Conservation (phyloP, 1,140 invertebrate genomes). For the Sycophila sp. region DNA sequence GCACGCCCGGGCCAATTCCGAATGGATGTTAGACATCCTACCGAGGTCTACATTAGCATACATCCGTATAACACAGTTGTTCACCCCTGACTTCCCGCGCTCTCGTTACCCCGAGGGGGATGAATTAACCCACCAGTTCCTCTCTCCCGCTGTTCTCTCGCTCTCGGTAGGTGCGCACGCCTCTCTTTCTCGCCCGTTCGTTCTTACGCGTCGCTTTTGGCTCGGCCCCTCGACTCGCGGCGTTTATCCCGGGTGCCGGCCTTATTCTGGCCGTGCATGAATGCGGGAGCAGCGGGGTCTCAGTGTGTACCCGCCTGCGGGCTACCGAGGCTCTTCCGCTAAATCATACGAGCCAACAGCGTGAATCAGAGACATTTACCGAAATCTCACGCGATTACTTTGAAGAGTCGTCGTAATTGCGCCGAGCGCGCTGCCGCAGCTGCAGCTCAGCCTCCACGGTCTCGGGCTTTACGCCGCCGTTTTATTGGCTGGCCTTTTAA, state of each 20-base stretch:
- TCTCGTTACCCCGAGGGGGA: not conserved
- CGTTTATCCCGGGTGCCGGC: not conserved
- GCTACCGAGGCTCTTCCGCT: not conserved
- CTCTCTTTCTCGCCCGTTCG: not conserved
- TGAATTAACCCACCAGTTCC: not conserved
- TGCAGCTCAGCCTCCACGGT: too few species aligned
- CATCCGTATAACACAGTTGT: conserved; percentile 7
- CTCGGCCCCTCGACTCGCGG: too few species aligned
- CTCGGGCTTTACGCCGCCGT: too few species aligned
- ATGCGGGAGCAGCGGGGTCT: not conserved
- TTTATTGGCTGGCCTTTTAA: too few species aligned
- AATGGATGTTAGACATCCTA: not conserved
- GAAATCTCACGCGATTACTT: not conserved
- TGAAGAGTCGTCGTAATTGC: not conserved
- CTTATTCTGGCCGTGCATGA: not conserved
- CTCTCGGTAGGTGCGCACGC: too few species aligned
- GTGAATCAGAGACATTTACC: not conserved
- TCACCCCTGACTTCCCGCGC: not conserved
- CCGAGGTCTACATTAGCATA: conserved; percentile 10
- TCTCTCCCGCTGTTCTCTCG: not conserved
- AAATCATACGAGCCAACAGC: not conserved
- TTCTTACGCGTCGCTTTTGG: too few species aligned
- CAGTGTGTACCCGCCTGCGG: not conserved
- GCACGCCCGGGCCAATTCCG: not conserved
- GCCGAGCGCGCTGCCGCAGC: too few species aligned